Evolutionary conservation across 2,888 invertebrate genomes (phyloP).

Genomic region (Tanaodytes sp.): DNA sequence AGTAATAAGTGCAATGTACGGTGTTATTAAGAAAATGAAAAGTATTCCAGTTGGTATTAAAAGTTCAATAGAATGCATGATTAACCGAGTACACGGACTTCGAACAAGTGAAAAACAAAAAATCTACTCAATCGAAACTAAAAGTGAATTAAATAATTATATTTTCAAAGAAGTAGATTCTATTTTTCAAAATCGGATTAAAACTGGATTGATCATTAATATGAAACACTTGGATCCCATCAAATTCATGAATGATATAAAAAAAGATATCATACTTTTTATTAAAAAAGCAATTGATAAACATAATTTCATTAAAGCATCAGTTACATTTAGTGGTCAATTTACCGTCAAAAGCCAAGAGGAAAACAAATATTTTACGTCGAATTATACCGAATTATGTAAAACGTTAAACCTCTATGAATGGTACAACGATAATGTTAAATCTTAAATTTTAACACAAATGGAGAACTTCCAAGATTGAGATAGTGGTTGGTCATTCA

Average conservation of each 20-base stretch:
- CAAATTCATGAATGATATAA: neutral
- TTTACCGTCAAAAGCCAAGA: neutral
- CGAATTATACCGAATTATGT: too few relatives aligned
- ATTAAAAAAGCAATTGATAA: slow-evolving; percentile 1
- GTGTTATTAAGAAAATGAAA: too few relatives aligned
- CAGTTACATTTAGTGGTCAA: neutral
- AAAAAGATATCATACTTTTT: neutral
- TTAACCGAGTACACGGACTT: too few relatives aligned
- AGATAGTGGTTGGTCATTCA: neutral
- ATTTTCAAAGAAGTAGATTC: too few relatives aligned
- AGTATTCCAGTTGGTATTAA: too few relatives aligned
- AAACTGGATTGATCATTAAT: neutral
- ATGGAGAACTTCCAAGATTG: slow-evolving; percentile 10
- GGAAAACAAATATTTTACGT: slow-evolving; percentile 2
- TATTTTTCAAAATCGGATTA: slow-evolving; percentile 1
- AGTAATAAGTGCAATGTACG: too few relatives aligned
- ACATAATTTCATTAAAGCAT: slow-evolving; percentile 7
- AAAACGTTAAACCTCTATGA: neutral
- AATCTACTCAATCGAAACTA: too few relatives aligned
- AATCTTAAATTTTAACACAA: neutral
- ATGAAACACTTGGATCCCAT: neutral
- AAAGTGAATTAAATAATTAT: too few relatives aligned
- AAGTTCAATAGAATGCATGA: too few relatives aligned
- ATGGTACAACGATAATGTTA: neutral
- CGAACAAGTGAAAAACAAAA: too few relatives aligned